Conservation (phyloP, 1,140 invertebrate species). For the Spodoptera frugiperda region DNA sequence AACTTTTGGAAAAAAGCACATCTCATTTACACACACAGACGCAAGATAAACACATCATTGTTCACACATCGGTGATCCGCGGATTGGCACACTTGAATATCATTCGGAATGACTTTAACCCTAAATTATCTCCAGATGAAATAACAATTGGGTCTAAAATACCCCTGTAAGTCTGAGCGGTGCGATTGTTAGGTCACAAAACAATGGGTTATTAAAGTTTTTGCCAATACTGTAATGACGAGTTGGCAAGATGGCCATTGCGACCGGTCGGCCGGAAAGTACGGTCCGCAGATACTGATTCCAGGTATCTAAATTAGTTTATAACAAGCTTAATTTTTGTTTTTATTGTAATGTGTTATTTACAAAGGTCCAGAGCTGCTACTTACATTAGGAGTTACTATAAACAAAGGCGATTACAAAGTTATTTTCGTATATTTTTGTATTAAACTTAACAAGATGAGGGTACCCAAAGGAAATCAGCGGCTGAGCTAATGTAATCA, state of each 20-base stretch:
- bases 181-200: conserved; percentile 48
- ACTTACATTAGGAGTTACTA: too few species aligned
- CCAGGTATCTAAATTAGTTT: conserved; percentile 12
- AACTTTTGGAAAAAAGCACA: conserved; percentile 1
- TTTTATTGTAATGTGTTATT: background rate
- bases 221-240: conserved; percentile 63
- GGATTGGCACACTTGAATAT: background rate
- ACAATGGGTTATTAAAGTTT: conserved; percentile 75
- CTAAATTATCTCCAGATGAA: conserved; percentile 33
- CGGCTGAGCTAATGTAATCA: too few species aligned
- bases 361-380: too few species aligned
- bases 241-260: conserved; percentile 56
- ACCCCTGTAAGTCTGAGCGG: conserved; percentile 18
- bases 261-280: conserved; percentile 51
- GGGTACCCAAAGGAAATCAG: too few species aligned
- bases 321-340: conserved; percentile 5
- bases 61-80: background rate
- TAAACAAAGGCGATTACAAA: too few species aligned
- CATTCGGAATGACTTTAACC: conserved; percentile 8
- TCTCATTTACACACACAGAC: conserved; percentile 19
- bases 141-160: conserved; percentile 22
- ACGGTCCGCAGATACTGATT: conserved; percentile 2
- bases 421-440: too few species aligned
- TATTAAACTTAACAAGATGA: too few species aligned
- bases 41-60: background rate